A percentile compares a stretch with the other conserved stretches of the same genome.
These are phyloP conservation scores for Phataginus tricuspis DNA, from an alignment of 2,797 vertebrate genomes.

Conservation along the genomic window DNA sequence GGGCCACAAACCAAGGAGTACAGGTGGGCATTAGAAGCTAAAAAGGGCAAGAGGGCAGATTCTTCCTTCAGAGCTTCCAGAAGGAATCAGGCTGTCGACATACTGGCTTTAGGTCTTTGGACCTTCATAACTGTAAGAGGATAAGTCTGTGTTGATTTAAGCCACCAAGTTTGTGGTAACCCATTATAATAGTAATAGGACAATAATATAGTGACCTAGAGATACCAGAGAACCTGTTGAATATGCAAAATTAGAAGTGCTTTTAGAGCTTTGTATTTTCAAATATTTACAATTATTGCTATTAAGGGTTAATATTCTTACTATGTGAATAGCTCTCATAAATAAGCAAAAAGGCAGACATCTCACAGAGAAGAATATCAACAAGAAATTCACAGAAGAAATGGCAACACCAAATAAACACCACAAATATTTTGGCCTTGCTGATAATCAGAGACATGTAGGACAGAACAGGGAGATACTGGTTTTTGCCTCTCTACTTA, in stretches of 20 bases:
- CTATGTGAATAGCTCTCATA: conserved; percentile 4
- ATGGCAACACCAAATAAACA: not conserved
- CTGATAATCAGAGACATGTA: not conserved
- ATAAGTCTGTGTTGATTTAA: not conserved
- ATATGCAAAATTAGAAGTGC: not conserved
- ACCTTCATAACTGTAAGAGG: not conserved
- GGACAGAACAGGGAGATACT: not conserved
- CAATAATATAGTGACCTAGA: not conserved
- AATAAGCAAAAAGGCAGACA: not conserved
- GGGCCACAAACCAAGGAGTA: not conserved
- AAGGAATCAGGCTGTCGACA: not conserved
- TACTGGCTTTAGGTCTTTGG: not conserved
- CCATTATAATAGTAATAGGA: not conserved
- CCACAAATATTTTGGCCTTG: not conserved
- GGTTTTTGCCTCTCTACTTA: not conserved
- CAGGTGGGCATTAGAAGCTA: not conserved
- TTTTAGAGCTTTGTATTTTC: not conserved
- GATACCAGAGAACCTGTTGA: not conserved
- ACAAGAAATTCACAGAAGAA: not conserved
- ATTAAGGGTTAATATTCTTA: not conserved
- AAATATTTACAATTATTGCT: not conserved
- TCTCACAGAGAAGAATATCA: not conserved
- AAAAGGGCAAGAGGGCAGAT: not conserved
- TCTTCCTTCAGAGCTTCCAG: not conserved
- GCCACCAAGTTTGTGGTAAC: not conserved